Base-by-base conservation (phyloP, 2,888 invertebrate genomes). In the Ditylenchus weischeri region DNA sequence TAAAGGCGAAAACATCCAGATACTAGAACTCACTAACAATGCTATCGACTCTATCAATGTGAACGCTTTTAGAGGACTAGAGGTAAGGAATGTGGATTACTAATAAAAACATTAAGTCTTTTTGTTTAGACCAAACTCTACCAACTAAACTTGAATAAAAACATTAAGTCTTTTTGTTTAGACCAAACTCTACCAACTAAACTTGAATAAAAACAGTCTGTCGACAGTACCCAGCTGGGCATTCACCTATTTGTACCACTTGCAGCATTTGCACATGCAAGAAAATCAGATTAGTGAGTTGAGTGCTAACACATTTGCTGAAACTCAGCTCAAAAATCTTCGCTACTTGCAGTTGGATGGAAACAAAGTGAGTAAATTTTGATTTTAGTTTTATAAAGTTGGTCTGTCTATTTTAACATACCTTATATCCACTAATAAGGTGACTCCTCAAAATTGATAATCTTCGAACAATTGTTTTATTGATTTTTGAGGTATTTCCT, bases 21-120 rank as follows among this genome's bases (percentile, higher is more conserved):
- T 73, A 5, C 69, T 83, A 29, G 79, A 80, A 61, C 71, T 83
- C 48, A 75, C 74, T 4, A 64, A 75, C 49, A 83, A 83, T 61
- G 74, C 77, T 21, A 81, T 83, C 19, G 78, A 79, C 61, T 77
- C 76, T 3, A 73, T 83, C 35, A 83, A 83, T 68, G 81, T 78
- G 19, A 83, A 83, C 61, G 80, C 81, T 5, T 83, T 83, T 64
- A 71, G 80, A 29, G 80, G 80, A n/a, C 68, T 83, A 4, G 81
- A 82, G 74, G 80, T 78, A 49, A 51, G 43, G 8, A 61, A n/a
- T 63, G 18, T 35, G n/a, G n/a, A n/a, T n/a, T n/a, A n/a, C n/a
- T n/a, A 5, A 23, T 38, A 11, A 47, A 23, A 23, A 43, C 47
- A n/a, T 64, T 35, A 29, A 13, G 13, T 13, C 35, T 19, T 11